Evolutionary conservation across 2,113 vertebrate species (phyloP).

Genomic region (Smithornis capensis): DNA sequence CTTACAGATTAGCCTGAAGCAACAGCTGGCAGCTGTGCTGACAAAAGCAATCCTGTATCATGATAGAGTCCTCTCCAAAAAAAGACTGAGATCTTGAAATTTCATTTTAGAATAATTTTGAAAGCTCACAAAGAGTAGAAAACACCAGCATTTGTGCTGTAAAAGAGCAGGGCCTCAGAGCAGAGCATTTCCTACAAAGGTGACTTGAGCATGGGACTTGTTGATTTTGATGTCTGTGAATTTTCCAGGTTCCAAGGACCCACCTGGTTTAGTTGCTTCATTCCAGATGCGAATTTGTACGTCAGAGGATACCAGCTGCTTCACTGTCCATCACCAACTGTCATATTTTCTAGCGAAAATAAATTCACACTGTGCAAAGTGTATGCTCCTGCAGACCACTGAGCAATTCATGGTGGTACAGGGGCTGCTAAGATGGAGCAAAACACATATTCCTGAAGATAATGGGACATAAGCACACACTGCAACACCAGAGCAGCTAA

Average conservation of each 20-base stretch:
- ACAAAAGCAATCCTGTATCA: neutral
- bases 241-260: neutral
- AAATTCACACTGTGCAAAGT: rapidly evolving
- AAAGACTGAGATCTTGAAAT: neutral
- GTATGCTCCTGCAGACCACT: rapidly evolving
- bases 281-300: neutral
- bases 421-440: neutral
- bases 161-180: neutral
- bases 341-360: rapidly evolving
- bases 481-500: neutral
- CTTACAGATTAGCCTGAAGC: neutral
- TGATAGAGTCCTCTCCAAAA: neutral
- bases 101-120: neutral
- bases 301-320: neutral
- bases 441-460: neutral
- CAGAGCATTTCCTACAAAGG: neutral
- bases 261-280: neutral
- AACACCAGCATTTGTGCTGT: neutral
- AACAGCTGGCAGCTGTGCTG: neutral
- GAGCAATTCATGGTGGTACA: neutral
- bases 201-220: rapidly evolving
- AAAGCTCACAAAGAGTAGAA: neutral
- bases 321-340: neutral
- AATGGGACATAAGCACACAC: neutral
- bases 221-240: neutral